These are phyloP conservation scores for Erythrocebus patas DNA, from an alignment of 2,113 vertebrate genomes.

Conservation along the genomic window DNA sequence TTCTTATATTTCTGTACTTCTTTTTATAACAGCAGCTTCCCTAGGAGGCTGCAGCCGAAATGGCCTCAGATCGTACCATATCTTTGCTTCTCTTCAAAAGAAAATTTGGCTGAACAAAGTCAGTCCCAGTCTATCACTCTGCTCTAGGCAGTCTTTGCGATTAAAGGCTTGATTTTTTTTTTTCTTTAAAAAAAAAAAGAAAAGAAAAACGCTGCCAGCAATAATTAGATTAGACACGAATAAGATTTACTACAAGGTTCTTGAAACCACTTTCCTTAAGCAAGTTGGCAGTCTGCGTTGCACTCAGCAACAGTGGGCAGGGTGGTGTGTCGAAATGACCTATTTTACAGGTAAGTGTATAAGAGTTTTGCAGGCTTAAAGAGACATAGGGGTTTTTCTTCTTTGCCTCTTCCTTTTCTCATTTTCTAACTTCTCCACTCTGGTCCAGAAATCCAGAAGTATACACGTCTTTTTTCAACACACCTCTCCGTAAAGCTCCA, in stretches of 20 bases:
- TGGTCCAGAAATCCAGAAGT: neutral
- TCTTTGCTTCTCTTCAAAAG: neutral
- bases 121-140: neutral
- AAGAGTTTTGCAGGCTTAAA: neutral
- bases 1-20: neutral
- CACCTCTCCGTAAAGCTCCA: neutral
- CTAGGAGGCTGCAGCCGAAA: neutral
- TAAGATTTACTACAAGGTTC: neutral
- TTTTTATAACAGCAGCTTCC: neutral
- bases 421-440: slow-evolving; percentile 9
- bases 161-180: neutral
- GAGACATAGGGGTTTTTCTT: neutral
- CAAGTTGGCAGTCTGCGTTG: neutral
- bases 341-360: neutral
- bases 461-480: neutral
- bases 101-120: neutral
- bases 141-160: neutral
- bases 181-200: neutral
- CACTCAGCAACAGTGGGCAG: neutral
- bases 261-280: neutral
- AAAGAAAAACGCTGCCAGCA: neutral
- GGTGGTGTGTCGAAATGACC: neutral
- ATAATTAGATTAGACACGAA: neutral
- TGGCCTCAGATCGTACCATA: neutral
- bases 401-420: neutral